Evolutionary conservation across 2,888 invertebrate genomes (phyloP).

Genomic region (Megamerina dolium): DNA sequence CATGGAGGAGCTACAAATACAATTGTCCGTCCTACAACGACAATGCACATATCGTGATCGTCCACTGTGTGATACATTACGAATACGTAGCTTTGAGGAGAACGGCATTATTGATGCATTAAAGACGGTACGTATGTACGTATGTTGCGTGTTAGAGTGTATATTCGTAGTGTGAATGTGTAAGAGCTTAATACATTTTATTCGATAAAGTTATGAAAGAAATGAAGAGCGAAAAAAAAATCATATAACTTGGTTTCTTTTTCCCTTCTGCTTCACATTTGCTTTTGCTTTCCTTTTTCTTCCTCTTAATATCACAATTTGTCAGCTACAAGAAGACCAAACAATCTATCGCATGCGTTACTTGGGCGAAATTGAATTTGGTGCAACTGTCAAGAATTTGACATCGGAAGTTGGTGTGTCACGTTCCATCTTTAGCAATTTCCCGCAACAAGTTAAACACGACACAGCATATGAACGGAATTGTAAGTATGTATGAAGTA

Average conservation of each 20-base stretch:
- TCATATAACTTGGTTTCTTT: too few species aligned
- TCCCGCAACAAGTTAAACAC: constrained; percentile 47
- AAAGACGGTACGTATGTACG: constrained; percentile 39
- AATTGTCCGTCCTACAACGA: constrained; percentile 51
- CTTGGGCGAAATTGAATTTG: constrained; percentile 49
- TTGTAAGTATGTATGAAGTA: constrained; percentile 32
- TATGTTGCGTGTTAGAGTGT: neutral
- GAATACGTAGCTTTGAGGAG: constrained; percentile 62
- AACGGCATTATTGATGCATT: constrained; percentile 49
- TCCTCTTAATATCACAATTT: constrained; percentile 1
- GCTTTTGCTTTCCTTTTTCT: constrained; percentile 1
- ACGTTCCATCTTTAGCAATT: constrained; percentile 49
- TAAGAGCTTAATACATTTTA: too few species aligned
- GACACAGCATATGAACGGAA: constrained; percentile 46
- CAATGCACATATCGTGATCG: constrained; percentile 66
- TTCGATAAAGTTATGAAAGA: constrained; percentile 11
- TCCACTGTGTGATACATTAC: constrained; percentile 69
- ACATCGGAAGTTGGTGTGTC: constrained; percentile 48
- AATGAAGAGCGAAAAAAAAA: too few species aligned
- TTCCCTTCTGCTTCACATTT: too few species aligned
- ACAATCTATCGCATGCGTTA: constrained; percentile 48
- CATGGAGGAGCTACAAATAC: constrained; percentile 50
- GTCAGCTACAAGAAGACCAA: constrained; percentile 48
- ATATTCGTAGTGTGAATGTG: neutral
- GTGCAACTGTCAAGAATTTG: constrained; percentile 46